phyloP scores from a whole-genome alignment of 1,140 invertebrate genomes.

The Campoletis sonorensis region DNA sequence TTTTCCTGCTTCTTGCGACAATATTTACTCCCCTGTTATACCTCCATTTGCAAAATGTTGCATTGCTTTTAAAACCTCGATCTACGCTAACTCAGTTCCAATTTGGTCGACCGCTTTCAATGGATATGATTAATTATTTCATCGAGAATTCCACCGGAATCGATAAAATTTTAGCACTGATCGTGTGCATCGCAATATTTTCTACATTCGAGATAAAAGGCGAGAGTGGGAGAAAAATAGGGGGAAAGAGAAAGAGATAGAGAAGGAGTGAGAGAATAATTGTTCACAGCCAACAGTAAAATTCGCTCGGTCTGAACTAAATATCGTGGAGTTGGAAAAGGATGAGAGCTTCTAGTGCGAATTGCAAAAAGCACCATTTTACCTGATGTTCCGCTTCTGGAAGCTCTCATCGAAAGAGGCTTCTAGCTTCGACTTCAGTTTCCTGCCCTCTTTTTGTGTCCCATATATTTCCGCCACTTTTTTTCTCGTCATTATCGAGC shows the following conservation, averaged over 20 bases:
- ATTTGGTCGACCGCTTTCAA: conserved; percentile 46
- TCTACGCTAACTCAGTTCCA: conserved; percentile 16
- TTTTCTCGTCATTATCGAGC: conserved; percentile 52
- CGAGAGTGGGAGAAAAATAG: no score
- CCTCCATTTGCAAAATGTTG: neutral
- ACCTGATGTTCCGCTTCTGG: conserved; percentile 7
- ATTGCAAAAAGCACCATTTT: conserved; percentile 34
- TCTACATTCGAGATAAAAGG: no score
- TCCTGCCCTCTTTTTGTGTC: conserved; percentile 21
- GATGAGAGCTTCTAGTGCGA: conserved; percentile 25
- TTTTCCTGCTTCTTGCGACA: neutral
- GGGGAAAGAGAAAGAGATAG: no score
- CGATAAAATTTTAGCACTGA: neutral
- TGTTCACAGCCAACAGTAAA: neutral
- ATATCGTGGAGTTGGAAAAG: conserved; percentile 19
- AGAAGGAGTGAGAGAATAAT: neutral
- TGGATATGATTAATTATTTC: conserved; percentile 57
- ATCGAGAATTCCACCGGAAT: conserved; percentile 39
- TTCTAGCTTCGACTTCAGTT: conserved; percentile 3
- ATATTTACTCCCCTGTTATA: neutral
- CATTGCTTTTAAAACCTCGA: neutral
- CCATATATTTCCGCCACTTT: conserved; percentile 42
- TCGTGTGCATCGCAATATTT: no score
- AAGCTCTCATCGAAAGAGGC: conserved; percentile 31
- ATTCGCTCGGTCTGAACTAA: conserved; percentile 13